phyloP scores from a whole-genome alignment of 2,797 vertebrate species.

The Gallinago nigripennis region DNA sequence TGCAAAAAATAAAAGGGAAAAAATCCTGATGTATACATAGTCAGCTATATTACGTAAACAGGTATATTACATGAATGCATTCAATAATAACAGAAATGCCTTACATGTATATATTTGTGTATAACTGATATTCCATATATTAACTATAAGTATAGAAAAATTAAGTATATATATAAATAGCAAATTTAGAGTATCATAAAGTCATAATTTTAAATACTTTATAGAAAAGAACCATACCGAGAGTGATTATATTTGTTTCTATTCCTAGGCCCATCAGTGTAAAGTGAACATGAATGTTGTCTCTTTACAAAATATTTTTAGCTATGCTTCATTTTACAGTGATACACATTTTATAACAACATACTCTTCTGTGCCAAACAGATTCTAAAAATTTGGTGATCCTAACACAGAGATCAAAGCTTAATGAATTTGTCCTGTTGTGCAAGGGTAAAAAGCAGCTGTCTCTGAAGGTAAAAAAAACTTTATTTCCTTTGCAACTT shows the following conservation, averaged over 20 bases:
- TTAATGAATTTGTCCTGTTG: constrained; percentile 23
- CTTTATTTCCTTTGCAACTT: neutral
- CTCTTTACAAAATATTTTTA: neutral
- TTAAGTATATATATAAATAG: neutral
- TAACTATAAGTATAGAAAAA: neutral
- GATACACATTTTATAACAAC: neutral
- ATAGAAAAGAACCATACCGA: neutral
- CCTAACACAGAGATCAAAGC: constrained; percentile 36
- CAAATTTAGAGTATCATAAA: neutral
- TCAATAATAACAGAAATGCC: neutral
- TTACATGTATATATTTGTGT: neutral
- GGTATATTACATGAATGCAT: neutral
- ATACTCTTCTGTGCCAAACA: neutral
- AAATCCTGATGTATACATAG: neutral
- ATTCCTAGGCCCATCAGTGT: neutral
- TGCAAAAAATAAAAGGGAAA: neutral
- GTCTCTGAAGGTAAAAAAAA: constrained; percentile 36
- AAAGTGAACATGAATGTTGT: neutral
- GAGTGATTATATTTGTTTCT: neutral
- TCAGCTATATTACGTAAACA: neutral
- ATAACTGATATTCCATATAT: neutral
- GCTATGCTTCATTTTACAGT: neutral
- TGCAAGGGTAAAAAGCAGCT: constrained; percentile 6
- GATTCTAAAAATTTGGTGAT: constrained; percentile 33
- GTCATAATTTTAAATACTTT: neutral